A percentile compares a stretch with the other conserved stretches of the same genome.
These are phyloP conservation scores for Romanomermis culicivorax DNA, from an alignment of 2,888 invertebrate genomes.

Conservation along the genomic window DNA sequence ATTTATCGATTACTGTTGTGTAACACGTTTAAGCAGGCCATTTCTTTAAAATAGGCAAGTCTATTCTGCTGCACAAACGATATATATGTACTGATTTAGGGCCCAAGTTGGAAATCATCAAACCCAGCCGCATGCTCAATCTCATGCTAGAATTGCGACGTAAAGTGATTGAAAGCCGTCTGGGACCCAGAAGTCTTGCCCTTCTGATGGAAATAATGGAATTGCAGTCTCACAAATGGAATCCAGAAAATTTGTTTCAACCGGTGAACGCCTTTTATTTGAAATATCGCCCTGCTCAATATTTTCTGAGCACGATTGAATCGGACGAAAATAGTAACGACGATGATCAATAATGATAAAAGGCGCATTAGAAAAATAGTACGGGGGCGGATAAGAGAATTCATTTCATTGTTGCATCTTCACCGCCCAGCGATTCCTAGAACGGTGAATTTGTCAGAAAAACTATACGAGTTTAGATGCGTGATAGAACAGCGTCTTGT, in stretches of 20 bases:
- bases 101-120: not conserved
- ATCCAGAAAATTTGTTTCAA: not conserved
- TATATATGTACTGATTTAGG: not conserved
- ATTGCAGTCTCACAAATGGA: constrained; percentile 1
- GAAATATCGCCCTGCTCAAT: not conserved
- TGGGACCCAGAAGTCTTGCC: not conserved
- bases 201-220: constrained; percentile 1
- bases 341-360: too few relatives aligned
- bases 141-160: not conserved
- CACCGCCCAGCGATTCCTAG: too few relatives aligned
- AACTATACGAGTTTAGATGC: too few relatives aligned
- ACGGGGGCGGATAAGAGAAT: too few relatives aligned
- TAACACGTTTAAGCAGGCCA: too few relatives aligned
- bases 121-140: not conserved
- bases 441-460: too few relatives aligned
- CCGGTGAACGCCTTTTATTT: not conserved
- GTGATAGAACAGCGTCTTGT: too few relatives aligned
- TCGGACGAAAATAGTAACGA: not conserved
- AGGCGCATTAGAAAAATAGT: too few relatives aligned
- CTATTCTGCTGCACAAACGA: too few relatives aligned
- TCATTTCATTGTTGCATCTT: too few relatives aligned
- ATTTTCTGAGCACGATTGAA: not conserved
- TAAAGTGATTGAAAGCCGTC: not conserved
- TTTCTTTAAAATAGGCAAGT: too few relatives aligned
- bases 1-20: too few relatives aligned